phyloP scores from a whole-genome alignment of 2,888 invertebrate species.

The Timema podura region DNA sequence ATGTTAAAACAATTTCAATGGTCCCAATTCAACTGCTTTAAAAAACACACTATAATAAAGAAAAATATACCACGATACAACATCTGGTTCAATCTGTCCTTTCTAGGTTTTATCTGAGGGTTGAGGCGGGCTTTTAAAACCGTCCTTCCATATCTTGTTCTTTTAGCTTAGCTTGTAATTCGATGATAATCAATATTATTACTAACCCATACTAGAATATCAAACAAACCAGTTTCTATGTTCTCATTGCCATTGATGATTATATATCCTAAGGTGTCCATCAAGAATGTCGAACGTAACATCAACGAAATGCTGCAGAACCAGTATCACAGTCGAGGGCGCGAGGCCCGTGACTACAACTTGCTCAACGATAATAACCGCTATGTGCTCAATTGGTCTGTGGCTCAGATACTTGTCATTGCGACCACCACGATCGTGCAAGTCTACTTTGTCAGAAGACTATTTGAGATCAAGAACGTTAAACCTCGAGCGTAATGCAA shows the following conservation, averaged over 20 bases:
- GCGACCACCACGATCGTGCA: conserved; percentile 71
- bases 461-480: conserved; percentile 69
- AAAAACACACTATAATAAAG: too few species aligned
- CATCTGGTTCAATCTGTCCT: too few species aligned
- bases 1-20: too few species aligned
- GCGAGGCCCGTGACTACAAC: conserved; percentile 79
- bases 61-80: too few species aligned
- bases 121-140: too few species aligned
- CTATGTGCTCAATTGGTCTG: conserved; percentile 86
- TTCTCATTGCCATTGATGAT: too few species aligned
- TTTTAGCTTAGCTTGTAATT: too few species aligned
- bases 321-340: conserved; percentile 74
- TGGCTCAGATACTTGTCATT: conserved; percentile 81
- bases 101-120: too few species aligned
- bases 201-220: neutral
- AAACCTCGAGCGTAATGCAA: conserved; percentile 20
- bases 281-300: conserved; percentile 74
- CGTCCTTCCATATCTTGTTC: too few species aligned
- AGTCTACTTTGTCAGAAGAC: conserved; percentile 83
- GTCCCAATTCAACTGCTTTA: too few species aligned
- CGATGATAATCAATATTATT: neutral
- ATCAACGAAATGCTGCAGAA: conserved; percentile 81
- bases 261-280: conserved; percentile 56
- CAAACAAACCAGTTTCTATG: too few species aligned
- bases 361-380: conserved; percentile 74